Base-by-base conservation (phyloP, 2,888 invertebrate species). In the Leptodirus hochenwartii region DNA sequence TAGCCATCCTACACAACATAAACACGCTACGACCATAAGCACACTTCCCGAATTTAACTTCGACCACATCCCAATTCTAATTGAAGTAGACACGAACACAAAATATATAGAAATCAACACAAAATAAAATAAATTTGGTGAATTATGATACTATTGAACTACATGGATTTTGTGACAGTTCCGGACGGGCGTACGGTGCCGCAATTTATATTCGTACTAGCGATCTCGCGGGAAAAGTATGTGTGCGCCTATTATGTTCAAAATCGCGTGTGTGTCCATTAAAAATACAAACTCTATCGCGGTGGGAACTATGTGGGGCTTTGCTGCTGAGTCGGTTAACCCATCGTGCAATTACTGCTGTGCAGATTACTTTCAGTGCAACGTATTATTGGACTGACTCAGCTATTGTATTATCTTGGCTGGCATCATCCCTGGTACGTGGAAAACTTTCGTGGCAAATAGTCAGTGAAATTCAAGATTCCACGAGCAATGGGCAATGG, bases 331-430 rank as follows among this genome's bases (percentile, higher is more conserved):
- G 26, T 8, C 11, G 17, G 8, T 29, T 37, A 20, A 24, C 13
- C 28, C 17, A 20, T 10, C 15, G 5, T 24, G 25, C 31, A 15
- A 32, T 9, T n/a, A 16, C 10, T n/a, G 22, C 29, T 2, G 20
- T 3, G 3, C 9, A 16, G 12, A n/a, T 27, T 12, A 15, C 14
- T 8, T n/a, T n/a, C n/a, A n/a, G n/a, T n/a, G 20, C 3, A 8
- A 10, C n/a, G 3, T 27, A 16, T 27, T 38, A 32, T 22, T 47
- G 13, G 38, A 34, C 37, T 5, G 43, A 42, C 28, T 41, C 41
- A 6, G 40, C 36, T 5, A 27, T 27, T 10, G 27, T 27, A 11
- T 10, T 27, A 17, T 30, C 32, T 2, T 43, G 44, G 29, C 24
- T 33, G n/a, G 12, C 25, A 15, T 8, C 20, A 13, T 13, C 29